Base-by-base conservation (phyloP, 1,140 invertebrate species). In the Drosophila serrata region DNA sequence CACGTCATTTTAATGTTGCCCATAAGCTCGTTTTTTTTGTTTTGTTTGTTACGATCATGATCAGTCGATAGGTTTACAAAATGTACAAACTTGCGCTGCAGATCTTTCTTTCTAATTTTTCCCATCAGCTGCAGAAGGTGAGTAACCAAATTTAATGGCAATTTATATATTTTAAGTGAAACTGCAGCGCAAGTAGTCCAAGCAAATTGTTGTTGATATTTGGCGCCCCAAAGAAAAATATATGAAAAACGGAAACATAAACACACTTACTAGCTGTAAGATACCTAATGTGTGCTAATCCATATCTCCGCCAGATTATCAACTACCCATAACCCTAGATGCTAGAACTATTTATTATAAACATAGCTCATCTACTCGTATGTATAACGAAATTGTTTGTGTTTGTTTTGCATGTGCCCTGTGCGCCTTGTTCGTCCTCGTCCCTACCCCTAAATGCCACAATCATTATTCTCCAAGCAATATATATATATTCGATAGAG, bases 361-460 rank as follows among this genome's bases (percentile, higher is more conserved):
- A 40, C 24, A 48, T 53, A 53, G 62, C 69, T 72, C 61, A 79
- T 82, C 58, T 72, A 82, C 65, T 73, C 67, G 58, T 79, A 84
- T 75, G 35, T 84, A 55, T 85, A 86, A 75, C 57, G 65, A 84
- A 84, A 80, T 78, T 87, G 85, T 87, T 85, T 90, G 85, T 90
- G 85, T 90, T 88, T 90, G 85, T 90, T 90, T 85, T 90, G 85
- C 85, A 90, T 90, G 85, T 90, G 85, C 81, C 73, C 77, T 58
- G 84, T 81, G 81, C 70, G 75, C 63, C 73, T 80, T 64, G 65
- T 67, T 76, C 40, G 51, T 67, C 67, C 53, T 76, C 40, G 51
- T 67, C 67, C 53, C 56, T 27, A n/a, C 8, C 29, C n/a, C 17
- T 15, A 37, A 72, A 45, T 29, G 63, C 63, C 24, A 35, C 39